Conservation (phyloP, 2,888 invertebrate genomes). For the Hydrotaea cyrtoneurina region DNA sequence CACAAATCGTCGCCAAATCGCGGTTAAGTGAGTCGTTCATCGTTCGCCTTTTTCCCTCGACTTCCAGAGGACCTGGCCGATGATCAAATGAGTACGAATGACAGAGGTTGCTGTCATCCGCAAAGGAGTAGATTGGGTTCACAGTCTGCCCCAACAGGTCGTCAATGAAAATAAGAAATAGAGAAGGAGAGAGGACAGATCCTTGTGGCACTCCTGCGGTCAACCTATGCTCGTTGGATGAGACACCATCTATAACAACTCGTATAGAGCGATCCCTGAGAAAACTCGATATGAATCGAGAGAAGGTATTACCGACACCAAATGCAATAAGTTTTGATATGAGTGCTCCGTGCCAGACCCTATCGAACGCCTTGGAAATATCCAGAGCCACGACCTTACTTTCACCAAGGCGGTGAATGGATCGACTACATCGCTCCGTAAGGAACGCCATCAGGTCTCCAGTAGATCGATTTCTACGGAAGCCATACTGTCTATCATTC, state of each 20-base stretch:
- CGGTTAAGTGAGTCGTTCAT: no score
- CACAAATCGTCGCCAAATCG: not conserved
- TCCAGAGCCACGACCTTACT: slow-evolving; percentile 27
- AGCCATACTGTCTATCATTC: not conserved
- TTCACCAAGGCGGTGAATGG: not conserved
- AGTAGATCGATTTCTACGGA: not conserved
- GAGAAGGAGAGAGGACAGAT: no score
- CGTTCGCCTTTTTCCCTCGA: no score
- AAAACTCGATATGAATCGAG: not conserved
- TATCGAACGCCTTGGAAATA: slow-evolving; percentile 1
- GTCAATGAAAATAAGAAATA: no score
- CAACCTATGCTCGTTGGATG: not conserved
- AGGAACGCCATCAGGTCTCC: slow-evolving; percentile 6
- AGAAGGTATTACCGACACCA: not conserved
- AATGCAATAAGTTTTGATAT: not conserved
- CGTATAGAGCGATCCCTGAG: not conserved
- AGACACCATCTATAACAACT: not conserved
- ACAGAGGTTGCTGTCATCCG: no score
- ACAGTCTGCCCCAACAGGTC: no score
- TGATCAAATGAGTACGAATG: no score
- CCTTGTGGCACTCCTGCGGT: no score
- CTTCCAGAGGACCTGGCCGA: no score
- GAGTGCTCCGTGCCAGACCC: not conserved
- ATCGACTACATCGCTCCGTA: not conserved
- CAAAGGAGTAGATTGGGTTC: no score